Evolutionary conservation across 2,888 invertebrate genomes (phyloP).

Genomic region (Phanerotoma sp.): DNA sequence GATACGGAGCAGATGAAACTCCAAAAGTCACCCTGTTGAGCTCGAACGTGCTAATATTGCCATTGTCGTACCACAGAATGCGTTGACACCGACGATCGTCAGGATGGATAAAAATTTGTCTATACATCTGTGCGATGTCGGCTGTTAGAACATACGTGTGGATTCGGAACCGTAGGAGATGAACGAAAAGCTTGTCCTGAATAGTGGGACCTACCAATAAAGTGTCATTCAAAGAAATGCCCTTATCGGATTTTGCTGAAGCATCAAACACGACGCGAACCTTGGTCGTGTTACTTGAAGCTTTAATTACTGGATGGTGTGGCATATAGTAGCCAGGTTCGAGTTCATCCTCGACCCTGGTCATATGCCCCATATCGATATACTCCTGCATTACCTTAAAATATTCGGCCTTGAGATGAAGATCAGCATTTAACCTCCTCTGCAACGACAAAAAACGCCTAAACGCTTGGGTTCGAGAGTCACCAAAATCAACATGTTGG

Average conservation of each 20-base stretch:
- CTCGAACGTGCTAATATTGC: constrained; percentile 15
- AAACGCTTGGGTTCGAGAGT: constrained; percentile 15
- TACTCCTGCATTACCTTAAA: constrained; percentile 19
- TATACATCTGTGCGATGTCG: constrained; percentile 27
- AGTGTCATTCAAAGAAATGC: constrained; percentile 14
- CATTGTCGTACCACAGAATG: constrained; percentile 23
- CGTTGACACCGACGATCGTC: constrained; percentile 24
- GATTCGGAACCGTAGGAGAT: constrained; percentile 16
- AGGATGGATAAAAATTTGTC: constrained; percentile 20
- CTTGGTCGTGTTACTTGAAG: constrained; percentile 22
- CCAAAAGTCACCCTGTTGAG: constrained; percentile 30
- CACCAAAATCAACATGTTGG: constrained; percentile 12
- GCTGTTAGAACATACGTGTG: constrained; percentile 22
- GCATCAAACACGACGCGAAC: constrained; percentile 21
- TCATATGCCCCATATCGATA: constrained; percentile 18
- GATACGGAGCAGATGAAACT: constrained; percentile 23
- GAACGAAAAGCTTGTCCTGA: constrained; percentile 11
- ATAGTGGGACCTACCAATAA: constrained; percentile 18
- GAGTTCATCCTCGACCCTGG: constrained; percentile 11
- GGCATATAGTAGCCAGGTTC: constrained; percentile 19
- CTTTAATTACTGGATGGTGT: constrained; percentile 23
- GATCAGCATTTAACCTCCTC: constrained; percentile 10
- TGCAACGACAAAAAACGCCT: constrained; percentile 17
- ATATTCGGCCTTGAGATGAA: constrained; percentile 21
- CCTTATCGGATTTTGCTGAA: constrained; percentile 9